Base-by-base conservation (phyloP, 2,888 invertebrate genomes). In the Dynastes maya region DNA sequence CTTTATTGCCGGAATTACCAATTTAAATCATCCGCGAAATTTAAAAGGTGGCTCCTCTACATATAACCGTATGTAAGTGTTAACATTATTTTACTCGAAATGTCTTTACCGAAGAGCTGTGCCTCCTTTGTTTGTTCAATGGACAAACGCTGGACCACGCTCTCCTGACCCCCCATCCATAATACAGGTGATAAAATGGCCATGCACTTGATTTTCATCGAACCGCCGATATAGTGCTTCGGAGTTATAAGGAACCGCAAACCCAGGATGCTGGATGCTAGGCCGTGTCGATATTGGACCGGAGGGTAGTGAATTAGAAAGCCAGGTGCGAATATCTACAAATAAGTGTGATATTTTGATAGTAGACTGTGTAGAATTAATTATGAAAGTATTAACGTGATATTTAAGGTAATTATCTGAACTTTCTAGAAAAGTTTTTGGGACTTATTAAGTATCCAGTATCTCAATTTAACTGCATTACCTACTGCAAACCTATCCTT, bases 111-210 rank as follows among this genome's bases (percentile, higher is more conserved):
- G 83, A 92, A 88, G 80, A 92, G 87, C 85, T 92, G 89, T 40
- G 92, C 92, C 86, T 92, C 92, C 81, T 92, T 89, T 87, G 92
- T 91, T 85, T 92, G 92, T 84, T 91, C 90, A 79, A 91, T 89
- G 53, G 91, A 90, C 71, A 91, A 88, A 65, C 90, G 90, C 85
- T 91, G 91, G 27, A 92, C 89, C 0, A 92, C 90, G 82, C 91
- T 91, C 84, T 92, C 92, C 81, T 90, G 88, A 85, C 91, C 92
- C 29, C 91, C 91, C 81, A 91, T 90, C 91, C 92, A 92, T 75
- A 92, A 86, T 0, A 91, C 90, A 13, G 92, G 92, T 16, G 91
- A 91, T 83, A 92, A 89, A 80, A 90, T 91, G 40, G 92, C 92
- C 77, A 92, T 89, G 84, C 92, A 93, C 84, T 92, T 91, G 71